Evolutionary conservation across 2,113 vertebrate genomes (phyloP).

Genomic region (Corapipo altera): DNA sequence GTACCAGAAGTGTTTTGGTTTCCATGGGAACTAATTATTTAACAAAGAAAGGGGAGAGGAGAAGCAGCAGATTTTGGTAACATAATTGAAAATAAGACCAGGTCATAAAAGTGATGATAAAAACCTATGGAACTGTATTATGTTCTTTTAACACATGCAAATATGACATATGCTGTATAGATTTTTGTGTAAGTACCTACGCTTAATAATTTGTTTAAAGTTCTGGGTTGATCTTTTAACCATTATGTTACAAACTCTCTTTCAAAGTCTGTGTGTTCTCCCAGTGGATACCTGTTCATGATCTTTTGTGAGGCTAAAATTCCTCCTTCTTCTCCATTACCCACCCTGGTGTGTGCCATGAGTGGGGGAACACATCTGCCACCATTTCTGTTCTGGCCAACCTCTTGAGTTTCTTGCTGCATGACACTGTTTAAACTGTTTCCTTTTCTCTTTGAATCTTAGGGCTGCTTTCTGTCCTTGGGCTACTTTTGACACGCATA

Average conservation of each 20-base stretch:
- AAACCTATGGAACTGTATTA: neutral
- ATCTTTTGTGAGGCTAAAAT: too few species aligned
- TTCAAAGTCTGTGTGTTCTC: neutral
- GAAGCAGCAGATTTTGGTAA: neutral
- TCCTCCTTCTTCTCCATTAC: accelerated
- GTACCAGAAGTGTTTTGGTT: neutral
- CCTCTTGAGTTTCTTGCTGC: neutral
- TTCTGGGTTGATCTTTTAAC: neutral
- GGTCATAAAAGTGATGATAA: neutral
- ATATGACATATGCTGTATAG: accelerated
- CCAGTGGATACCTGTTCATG: accelerated
- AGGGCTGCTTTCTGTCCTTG: neutral
- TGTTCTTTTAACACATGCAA: neutral
- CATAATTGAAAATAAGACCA: neutral
- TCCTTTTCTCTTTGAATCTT: neutral
- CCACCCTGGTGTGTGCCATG: neutral
- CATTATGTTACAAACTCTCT: neutral
- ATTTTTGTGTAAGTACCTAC: neutral
- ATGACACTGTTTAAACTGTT: accelerated
- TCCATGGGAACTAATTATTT: conserved; percentile 23
- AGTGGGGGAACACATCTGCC: neutral
- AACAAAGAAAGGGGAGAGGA: neutral
- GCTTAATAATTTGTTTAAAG: too few species aligned
- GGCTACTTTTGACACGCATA: accelerated
- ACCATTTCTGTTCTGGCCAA: neutral